Conservation (phyloP, 2,797 vertebrate species). For the Poecilia wingei region DNA sequence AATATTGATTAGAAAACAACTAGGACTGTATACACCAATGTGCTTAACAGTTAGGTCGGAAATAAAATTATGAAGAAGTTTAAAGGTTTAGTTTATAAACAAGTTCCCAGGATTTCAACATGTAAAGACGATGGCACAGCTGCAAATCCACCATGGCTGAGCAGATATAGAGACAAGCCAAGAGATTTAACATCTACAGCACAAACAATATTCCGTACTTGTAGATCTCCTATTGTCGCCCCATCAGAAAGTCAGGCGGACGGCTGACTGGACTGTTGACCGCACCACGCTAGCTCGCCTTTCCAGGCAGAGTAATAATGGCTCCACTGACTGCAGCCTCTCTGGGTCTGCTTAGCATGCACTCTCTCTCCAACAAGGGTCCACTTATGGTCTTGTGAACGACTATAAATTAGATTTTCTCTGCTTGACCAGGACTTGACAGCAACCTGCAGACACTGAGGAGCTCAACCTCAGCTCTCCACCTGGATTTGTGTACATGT, state of each 20-base stretch:
- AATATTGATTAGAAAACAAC: not conserved
- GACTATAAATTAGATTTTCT: not conserved
- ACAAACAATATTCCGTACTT: not conserved
- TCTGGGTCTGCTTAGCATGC: not conserved
- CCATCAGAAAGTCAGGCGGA: not conserved
- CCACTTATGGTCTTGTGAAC: not conserved
- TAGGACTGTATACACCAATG: not conserved
- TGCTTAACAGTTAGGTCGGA: not conserved
- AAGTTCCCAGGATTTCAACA: not conserved
- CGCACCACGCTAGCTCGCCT: not conserved
- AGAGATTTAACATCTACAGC: not conserved
- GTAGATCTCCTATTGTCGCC: not conserved
- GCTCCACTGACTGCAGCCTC: not conserved
- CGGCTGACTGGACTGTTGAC: not conserved
- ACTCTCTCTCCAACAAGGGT: slow-evolving; percentile 1
- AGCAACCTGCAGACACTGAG: not conserved
- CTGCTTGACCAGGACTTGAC: not conserved
- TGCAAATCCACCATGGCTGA: not conserved
- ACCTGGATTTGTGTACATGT: not conserved
- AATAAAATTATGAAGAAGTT: not conserved
- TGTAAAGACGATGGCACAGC: not conserved
- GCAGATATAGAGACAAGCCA: not conserved
- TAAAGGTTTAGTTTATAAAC: not conserved
- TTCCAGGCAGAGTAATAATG: not conserved
- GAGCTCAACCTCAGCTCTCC: not conserved